These are phyloP conservation scores for Agrilus biguttatus DNA, from an alignment of 2,888 invertebrate species.

Conservation along the genomic window DNA sequence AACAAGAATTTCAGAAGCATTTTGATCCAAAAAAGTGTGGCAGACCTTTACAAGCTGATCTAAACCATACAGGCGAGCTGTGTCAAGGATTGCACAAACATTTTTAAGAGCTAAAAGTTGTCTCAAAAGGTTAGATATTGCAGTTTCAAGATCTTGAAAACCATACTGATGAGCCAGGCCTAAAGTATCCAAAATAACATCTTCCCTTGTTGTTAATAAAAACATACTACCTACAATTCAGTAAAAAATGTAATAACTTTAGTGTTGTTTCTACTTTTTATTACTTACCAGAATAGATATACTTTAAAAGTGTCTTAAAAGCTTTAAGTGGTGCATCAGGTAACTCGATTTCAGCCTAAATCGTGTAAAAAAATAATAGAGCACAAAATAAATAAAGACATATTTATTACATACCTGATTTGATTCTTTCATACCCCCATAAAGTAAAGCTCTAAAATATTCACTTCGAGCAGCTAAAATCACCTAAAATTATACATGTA, in stretches of 20 bases:
- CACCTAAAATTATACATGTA: constrained; percentile 33
- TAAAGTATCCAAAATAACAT: constrained; percentile 53
- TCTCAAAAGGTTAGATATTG: constrained; percentile 86
- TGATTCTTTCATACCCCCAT: constrained; percentile 65
- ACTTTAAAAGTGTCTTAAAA: constrained; percentile 80
- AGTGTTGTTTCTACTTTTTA: neutral
- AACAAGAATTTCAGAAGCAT: constrained; percentile 71
- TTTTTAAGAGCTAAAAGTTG: constrained; percentile 78
- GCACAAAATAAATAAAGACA: neutral
- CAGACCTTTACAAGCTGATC: constrained; percentile 62
- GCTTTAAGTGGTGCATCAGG: constrained; percentile 71
- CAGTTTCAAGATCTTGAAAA: constrained; percentile 77
- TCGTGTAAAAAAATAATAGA: constrained; percentile 17
- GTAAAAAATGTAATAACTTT: neutral
- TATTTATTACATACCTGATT: constrained; percentile 33
- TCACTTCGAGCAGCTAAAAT: constrained; percentile 91
- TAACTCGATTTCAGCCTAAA: constrained; percentile 68
- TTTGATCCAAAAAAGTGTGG: constrained; percentile 77
- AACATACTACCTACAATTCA: constrained; percentile 45
- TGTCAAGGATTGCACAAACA: constrained; percentile 89
- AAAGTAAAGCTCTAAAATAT: constrained; percentile 79
- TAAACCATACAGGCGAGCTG: constrained; percentile 63
- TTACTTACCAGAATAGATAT: constrained; percentile 78
- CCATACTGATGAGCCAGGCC: constrained; percentile 94
- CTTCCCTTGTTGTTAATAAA: constrained; percentile 49